A percentile compares a stretch with the other conserved stretches of the same genome.
These are phyloP conservation scores for Rugalucina vietnamica DNA, from an alignment of 2,888 invertebrate species.

Conservation along the genomic window DNA sequence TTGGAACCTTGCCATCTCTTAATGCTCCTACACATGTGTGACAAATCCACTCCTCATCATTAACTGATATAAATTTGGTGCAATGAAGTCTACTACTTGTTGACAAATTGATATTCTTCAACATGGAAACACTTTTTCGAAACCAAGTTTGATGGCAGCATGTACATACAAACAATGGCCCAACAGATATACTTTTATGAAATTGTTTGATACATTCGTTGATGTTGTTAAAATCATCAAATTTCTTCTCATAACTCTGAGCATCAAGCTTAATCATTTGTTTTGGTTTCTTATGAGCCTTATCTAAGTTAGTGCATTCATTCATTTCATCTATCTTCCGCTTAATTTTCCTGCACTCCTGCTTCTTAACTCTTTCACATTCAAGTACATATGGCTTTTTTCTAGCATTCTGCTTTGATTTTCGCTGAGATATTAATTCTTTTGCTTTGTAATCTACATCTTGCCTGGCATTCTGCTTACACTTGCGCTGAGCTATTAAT, in stretches of 20 bases:
- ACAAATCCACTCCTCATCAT: conserved; percentile 37
- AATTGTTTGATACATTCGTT: background rate
- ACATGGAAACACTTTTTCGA: conserved; percentile 14
- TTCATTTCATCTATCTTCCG: background rate
- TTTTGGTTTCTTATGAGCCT: background rate
- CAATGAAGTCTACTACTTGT: conserved; percentile 31
- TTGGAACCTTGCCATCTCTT: conserved; percentile 36
- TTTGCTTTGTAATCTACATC: too few relatives aligned
- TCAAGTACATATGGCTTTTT: too few relatives aligned
- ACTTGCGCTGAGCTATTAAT: too few relatives aligned
- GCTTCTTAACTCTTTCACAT: too few relatives aligned
- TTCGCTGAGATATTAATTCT: too few relatives aligned
- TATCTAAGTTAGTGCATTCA: background rate
- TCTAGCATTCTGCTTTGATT: too few relatives aligned
- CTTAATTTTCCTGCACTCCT: too few relatives aligned
- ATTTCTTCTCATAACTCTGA: too few relatives aligned
- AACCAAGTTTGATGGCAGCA: conserved; percentile 36
- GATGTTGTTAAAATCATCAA: background rate
- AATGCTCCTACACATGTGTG: conserved; percentile 36
- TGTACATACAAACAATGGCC: conserved; percentile 14
- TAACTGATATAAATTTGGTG: conserved; percentile 18
- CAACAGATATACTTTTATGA: background rate
- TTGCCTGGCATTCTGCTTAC: too few relatives aligned
- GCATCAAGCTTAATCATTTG: too few relatives aligned
- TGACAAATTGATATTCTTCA: background rate